phyloP scores from a whole-genome alignment of 2,797 vertebrate genomes.

The Pagetopsis macropterus region DNA sequence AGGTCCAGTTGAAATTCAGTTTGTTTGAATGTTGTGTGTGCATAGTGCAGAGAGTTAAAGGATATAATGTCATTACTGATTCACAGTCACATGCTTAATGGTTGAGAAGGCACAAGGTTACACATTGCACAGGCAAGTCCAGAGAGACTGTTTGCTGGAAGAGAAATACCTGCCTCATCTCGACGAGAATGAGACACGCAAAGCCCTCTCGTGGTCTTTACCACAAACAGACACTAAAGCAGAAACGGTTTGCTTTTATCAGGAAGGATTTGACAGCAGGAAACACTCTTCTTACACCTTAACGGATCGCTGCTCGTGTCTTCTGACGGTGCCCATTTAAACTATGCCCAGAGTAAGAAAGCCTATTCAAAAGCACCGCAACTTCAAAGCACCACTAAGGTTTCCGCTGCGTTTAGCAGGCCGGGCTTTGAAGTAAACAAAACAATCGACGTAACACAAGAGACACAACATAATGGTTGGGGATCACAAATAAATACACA shows the following conservation, averaged over 20 bases:
- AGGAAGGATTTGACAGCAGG: constrained; percentile 57
- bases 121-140: constrained; percentile 47
- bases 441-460: constrained; percentile 64
- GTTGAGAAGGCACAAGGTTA: constrained; percentile 85
- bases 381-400: constrained; percentile 76
- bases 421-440: constrained; percentile 80
- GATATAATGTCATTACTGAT: constrained; percentile 87
- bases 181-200: constrained; percentile 47
- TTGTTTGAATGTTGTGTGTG: constrained; percentile 68
- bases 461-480: constrained; percentile 56
- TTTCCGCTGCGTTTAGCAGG: constrained; percentile 64
- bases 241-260: constrained; percentile 60
- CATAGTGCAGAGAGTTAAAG: constrained; percentile 65
- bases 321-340: constrained; percentile 75
- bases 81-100: constrained; percentile 75
- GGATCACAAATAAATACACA: constrained; percentile 58
- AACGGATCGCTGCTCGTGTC: constrained; percentile 77
- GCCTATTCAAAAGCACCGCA: constrained; percentile 75
- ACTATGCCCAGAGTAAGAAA: constrained; percentile 68
- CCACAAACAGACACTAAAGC: constrained; percentile 61
- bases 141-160: constrained; percentile 48
- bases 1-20: constrained; percentile 67
- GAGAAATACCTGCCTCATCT: constrained; percentile 58
- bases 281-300: constrained; percentile 57
- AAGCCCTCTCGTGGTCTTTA: constrained; percentile 56